Evolutionary conservation across 2,888 invertebrate species (phyloP).

Genomic region (Punctoribates punctum): DNA sequence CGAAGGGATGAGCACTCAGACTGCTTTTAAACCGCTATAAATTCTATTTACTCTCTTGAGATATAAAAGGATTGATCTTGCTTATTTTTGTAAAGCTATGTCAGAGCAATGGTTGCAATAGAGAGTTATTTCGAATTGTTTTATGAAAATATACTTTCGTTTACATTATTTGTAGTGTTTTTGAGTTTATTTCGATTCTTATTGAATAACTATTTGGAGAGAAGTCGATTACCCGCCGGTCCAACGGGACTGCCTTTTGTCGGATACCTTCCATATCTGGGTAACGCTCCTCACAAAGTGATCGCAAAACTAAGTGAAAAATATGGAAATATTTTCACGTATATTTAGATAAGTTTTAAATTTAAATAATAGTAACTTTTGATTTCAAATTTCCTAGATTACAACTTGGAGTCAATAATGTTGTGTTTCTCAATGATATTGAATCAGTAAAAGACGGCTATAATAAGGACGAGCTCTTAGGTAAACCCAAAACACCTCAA

Average conservation of each 20-base stretch:
- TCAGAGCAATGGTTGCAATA: no score
- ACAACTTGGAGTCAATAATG: slow-evolving; percentile 42
- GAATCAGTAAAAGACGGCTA: slow-evolving; percentile 46
- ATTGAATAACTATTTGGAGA: neutral
- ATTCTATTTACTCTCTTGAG: no score
- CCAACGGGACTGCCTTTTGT: slow-evolving; percentile 47
- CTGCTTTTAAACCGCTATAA: no score
- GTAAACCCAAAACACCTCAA: slow-evolving; percentile 38
- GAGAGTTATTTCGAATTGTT: neutral
- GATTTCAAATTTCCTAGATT: slow-evolving; percentile 34
- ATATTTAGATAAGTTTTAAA: slow-evolving; percentile 11
- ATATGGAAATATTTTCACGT: slow-evolving; percentile 47
- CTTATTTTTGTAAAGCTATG: no score
- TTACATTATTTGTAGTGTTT: neutral
- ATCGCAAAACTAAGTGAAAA: slow-evolving; percentile 43
- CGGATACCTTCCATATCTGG: slow-evolving; percentile 48
- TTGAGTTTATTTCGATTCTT: neutral
- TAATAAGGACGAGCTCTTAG: slow-evolving; percentile 40
- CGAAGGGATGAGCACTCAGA: no score
- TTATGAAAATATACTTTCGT: neutral
- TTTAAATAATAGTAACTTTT: neutral
- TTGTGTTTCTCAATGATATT: slow-evolving; percentile 45
- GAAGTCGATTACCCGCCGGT: slow-evolving; percentile 46
- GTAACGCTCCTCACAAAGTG: slow-evolving; percentile 40
- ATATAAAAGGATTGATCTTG: no score